phyloP scores from a whole-genome alignment of 2,888 invertebrate genomes.

The Pterostichus madidus region DNA sequence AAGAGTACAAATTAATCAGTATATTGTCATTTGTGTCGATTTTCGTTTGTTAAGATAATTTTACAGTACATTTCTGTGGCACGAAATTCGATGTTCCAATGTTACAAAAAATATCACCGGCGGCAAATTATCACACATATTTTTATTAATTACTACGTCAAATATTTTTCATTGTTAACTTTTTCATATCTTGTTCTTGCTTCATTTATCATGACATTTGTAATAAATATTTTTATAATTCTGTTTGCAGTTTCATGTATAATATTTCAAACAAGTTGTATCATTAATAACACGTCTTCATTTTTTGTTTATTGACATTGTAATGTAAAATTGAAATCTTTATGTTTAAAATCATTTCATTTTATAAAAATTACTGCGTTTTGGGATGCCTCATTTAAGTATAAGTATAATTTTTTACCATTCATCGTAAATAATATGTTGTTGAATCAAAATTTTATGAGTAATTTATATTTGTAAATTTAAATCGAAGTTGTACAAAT shows the following conservation, averaged over 20 bases:
- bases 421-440: slow-evolving; percentile 60
- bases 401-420: slow-evolving; percentile 51
- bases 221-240: slow-evolving; percentile 64
- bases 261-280: slow-evolving; percentile 53
- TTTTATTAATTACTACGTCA: slow-evolving; percentile 35
- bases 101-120: slow-evolving; percentile 48
- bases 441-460: slow-evolving; percentile 63
- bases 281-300: slow-evolving; percentile 35
- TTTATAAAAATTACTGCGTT: slow-evolving; percentile 47
- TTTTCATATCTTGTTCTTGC: slow-evolving; percentile 59
- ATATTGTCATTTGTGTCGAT: slow-evolving; percentile 52
- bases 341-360: slow-evolving; percentile 51
- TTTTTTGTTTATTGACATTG: slow-evolving; percentile 33
- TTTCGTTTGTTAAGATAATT: slow-evolving; percentile 9
- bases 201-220: slow-evolving; percentile 65
- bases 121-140: slow-evolving; percentile 43
- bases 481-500: slow-evolving; percentile 65
- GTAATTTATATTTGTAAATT: slow-evolving; percentile 66
- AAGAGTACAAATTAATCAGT: slow-evolving; percentile 63
- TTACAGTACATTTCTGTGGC: slow-evolving; percentile 57
- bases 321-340: slow-evolving; percentile 42
- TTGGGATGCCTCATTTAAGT: slow-evolving; percentile 35
- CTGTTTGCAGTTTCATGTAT: slow-evolving; percentile 64
- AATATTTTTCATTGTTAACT: slow-evolving; percentile 64
- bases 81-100: slow-evolving; percentile 48